phyloP scores from a whole-genome alignment of 1,140 invertebrate species.

The Pomacea maculata region DNA sequence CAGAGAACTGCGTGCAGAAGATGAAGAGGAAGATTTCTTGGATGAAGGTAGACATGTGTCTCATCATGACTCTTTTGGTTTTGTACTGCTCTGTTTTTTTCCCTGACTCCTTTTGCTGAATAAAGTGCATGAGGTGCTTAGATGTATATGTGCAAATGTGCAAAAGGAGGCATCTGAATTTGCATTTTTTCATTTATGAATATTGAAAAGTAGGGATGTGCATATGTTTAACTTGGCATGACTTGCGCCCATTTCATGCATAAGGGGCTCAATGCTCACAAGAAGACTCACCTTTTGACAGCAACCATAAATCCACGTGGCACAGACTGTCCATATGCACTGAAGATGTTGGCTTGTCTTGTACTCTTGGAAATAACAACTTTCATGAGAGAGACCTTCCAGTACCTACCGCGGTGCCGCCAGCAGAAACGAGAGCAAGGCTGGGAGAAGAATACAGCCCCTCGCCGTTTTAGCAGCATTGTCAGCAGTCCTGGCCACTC shows the following conservation, averaged over 20 bases:
- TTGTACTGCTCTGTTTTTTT: background rate
- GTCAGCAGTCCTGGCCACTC: slow-evolving; percentile 63
- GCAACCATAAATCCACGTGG: slow-evolving; percentile 87
- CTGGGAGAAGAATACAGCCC: slow-evolving; percentile 62
- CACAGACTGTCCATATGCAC: slow-evolving; percentile 87
- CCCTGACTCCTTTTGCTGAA: too few species aligned
- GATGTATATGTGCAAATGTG: too few species aligned
- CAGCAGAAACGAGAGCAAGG: slow-evolving; percentile 50
- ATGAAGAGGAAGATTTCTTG: slow-evolving; percentile 98
- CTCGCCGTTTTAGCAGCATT: slow-evolving; percentile 65
- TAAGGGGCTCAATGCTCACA: too few species aligned
- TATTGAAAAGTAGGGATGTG: too few species aligned
- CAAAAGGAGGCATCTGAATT: too few species aligned
- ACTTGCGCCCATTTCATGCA: too few species aligned
- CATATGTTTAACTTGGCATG: too few species aligned
- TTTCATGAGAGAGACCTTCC: slow-evolving; percentile 95
- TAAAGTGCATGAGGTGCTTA: too few species aligned
- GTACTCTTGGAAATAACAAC: slow-evolving; percentile 95
- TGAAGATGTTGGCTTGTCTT: slow-evolving; percentile 91
- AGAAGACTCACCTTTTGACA: slow-evolving; percentile 55
- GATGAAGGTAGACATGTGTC: slow-evolving; percentile 85
- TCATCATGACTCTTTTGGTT: background rate
- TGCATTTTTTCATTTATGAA: too few species aligned
- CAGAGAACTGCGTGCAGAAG: slow-evolving; percentile 84
- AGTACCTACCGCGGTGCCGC: slow-evolving; percentile 69